These are phyloP conservation scores for Lepus europaeus DNA, from an alignment of 2,113 vertebrate species.

Conservation along the genomic window DNA sequence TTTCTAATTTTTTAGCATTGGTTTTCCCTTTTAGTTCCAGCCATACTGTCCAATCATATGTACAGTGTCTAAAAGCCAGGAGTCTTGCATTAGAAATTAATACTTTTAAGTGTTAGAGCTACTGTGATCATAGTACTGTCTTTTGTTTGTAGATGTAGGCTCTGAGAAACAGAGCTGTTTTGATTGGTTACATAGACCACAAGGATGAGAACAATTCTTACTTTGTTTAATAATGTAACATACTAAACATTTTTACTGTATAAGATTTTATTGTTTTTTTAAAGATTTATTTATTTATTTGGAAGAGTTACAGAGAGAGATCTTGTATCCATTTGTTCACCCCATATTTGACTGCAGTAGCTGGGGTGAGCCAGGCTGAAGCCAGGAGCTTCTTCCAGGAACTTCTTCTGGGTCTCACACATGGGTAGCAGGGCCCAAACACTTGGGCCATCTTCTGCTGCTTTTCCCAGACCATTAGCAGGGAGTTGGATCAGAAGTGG, in stretches of 20 bases:
- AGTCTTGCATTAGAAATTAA: slow-evolving; percentile 48
- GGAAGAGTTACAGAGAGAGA: no score
- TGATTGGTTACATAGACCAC: slow-evolving; percentile 14
- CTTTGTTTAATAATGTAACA: background rate
- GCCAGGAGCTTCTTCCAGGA: no score
- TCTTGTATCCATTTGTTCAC: no score
- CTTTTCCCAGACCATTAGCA: no score
- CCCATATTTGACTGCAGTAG: no score
- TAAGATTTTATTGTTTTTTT: background rate
- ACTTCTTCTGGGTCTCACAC: no score
- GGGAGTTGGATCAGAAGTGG: no score
- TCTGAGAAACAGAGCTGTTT: background rate
- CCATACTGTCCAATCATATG: background rate
- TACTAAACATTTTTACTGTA: background rate
- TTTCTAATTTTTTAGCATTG: slow-evolving; percentile 3
- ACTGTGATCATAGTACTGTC: background rate
- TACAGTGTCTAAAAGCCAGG: slow-evolving; percentile 10
- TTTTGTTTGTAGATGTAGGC: background rate
- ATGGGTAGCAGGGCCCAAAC: no score
- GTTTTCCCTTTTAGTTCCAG: background rate
- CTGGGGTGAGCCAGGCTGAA: no score
- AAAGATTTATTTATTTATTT: no score
- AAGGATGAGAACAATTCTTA: background rate
- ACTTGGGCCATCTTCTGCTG: no score
- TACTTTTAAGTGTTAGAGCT: background rate